A percentile compares a stretch with the other conserved stretches of the same genome.
These are phyloP conservation scores for Darwinula stevensoni DNA, from an alignment of 2,888 invertebrate species.

Conservation along the genomic window DNA sequence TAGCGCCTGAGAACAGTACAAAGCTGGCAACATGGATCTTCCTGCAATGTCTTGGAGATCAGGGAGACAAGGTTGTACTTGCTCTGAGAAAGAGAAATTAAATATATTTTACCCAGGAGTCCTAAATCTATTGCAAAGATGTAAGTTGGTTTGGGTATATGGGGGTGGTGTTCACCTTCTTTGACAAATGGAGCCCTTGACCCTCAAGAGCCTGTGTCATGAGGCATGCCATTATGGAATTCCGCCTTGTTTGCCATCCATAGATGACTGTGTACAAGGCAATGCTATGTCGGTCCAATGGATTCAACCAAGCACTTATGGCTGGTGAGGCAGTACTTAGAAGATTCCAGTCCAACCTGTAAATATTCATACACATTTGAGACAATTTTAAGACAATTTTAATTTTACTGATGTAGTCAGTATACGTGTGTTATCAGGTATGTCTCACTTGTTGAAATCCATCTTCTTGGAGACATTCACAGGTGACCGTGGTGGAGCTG, in stretches of 20 bases:
- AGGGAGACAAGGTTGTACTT: constrained; percentile 66
- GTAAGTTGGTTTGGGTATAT: no score
- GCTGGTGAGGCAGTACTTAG: constrained; percentile 84
- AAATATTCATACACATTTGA: constrained; percentile 5
- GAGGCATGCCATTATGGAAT: constrained; percentile 59
- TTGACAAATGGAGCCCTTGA: constrained; percentile 45
- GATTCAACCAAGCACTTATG: constrained; percentile 94
- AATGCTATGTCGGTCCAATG: constrained; percentile 61
- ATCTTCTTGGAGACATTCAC: constrained; percentile 51
- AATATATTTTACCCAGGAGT: neutral
- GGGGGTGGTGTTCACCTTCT: constrained; percentile 28
- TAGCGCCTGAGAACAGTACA: constrained; percentile 62
- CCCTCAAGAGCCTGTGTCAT: constrained; percentile 83
- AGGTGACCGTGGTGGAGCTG: constrained; percentile 77
- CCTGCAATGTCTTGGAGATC: constrained; percentile 61
- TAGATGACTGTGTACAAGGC: constrained; percentile 15
- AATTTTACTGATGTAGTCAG: constrained; percentile 4
- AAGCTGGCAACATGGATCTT: constrained; percentile 81
- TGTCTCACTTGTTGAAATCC: constrained; percentile 47
- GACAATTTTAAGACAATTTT: no score
- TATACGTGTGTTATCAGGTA: no score
- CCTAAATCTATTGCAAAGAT: no score
- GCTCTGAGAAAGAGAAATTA: constrained; percentile 25
- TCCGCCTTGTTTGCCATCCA: constrained; percentile 13
- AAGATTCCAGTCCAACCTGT: constrained; percentile 75